These are phyloP conservation scores for Pelosia muscerda DNA, from an alignment of 2,888 invertebrate genomes.

Conservation along the genomic window DNA sequence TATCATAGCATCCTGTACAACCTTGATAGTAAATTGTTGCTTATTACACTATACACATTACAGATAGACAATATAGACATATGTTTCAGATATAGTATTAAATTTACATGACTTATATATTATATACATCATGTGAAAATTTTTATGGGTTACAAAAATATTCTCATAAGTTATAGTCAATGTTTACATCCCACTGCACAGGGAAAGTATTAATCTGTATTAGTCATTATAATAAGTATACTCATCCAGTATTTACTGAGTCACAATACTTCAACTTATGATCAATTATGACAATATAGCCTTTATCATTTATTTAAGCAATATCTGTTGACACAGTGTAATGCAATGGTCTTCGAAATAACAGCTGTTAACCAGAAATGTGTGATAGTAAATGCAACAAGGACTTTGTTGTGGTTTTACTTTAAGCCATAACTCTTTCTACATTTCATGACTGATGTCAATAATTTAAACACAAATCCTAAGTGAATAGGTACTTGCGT, in stretches of 20 bases:
- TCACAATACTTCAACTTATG: not conserved
- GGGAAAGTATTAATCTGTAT: not conserved
- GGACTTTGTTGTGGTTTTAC: not conserved
- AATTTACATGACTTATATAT: no score
- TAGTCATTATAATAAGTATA: not conserved
- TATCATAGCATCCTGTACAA: slow-evolving; percentile 53
- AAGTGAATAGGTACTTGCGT: not conserved
- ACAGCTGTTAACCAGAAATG: slow-evolving; percentile 16
- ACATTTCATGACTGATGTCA: not conserved
- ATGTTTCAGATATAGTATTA: no score
- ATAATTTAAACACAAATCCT: not conserved
- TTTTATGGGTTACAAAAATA: not conserved
- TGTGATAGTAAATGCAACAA: not conserved
- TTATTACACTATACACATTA: slow-evolving; percentile 32
- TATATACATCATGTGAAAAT: not conserved
- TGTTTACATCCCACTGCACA: not conserved
- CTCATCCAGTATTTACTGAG: not conserved
- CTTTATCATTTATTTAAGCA: not conserved
- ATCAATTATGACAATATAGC: not conserved
- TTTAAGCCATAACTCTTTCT: not conserved
- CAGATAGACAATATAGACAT: slow-evolving; percentile 24
- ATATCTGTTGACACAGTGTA: not conserved
- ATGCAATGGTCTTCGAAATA: slow-evolving; percentile 8
- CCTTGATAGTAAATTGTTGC: slow-evolving; percentile 46
- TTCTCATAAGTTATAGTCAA: not conserved